Evolutionary conservation across 2,888 invertebrate genomes (phyloP), one percentile per base, ranked within the genome.

Genomic region (Tethea ocularis): DNA sequence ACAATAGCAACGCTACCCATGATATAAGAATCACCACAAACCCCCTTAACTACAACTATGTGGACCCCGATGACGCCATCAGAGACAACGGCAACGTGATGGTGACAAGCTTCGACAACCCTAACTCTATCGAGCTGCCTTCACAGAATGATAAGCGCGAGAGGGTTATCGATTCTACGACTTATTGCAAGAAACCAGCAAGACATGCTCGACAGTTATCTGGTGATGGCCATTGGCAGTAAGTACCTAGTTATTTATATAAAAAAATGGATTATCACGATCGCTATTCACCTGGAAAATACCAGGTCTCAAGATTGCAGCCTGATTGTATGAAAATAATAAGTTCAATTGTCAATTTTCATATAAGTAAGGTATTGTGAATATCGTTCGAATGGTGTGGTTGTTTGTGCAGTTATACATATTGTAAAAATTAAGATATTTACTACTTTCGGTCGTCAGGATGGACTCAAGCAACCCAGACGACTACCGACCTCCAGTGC

Each of bases 401-500:
- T n/a, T 52, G n/a, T 24, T 52, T 20, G n/a, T 70, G 66, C 72
- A 71, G 80, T 74, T 74, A 69, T 68, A 58, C 66, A 68, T 74
- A 74, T 62, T 73, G 67, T 72, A 81, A 78, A 78, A 79, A 75
- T 78, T 79, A 82, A 81, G 80, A 77, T 83, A 82, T 85, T 84
- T 89, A 76, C 74, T 73, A 68, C 80, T 83, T 80, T 79, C 76
- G 84, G 79, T 82, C 75, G 83, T 68, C 88, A 91, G 87, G 88
- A 93, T 78, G 78, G 95, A 95, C 66, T 72, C 82, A 41, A 75
- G 74, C 68, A 74, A 72, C 71, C 74, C 82, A 67, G 89, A 87
- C 74, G 96, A 97, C 68, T 97, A 97, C 89, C 95, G 96, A 71
- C 97, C 97, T 5, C 97, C 97, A n/a, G 97, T 97, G 59, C 97